These are phyloP conservation scores for Tupaia chinensis DNA, from an alignment of 2,113 vertebrate genomes.

Conservation along the genomic window DNA sequence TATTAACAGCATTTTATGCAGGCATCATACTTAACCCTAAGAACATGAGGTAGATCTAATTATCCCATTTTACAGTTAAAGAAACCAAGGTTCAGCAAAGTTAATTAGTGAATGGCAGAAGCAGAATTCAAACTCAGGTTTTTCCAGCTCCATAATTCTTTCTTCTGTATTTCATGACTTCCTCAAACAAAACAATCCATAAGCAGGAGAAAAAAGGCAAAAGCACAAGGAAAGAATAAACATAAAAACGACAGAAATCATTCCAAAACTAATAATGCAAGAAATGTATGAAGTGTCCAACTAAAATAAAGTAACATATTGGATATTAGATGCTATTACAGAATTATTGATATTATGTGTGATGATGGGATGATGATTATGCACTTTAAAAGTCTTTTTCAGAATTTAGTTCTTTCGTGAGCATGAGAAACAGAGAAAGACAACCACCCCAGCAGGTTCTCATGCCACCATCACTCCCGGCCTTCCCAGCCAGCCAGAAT, in stretches of 20 bases:
- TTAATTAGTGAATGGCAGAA: constrained; percentile 64
- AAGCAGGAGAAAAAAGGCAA: constrained; percentile 28
- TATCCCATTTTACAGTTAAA: constrained; percentile 57
- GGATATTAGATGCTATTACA: constrained; percentile 45
- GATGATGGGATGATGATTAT: neutral
- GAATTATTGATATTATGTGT: constrained; percentile 41
- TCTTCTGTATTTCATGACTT: constrained; percentile 56
- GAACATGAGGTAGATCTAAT: constrained; percentile 50
- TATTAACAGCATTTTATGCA: constrained; percentile 34
- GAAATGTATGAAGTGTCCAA: constrained; percentile 26
- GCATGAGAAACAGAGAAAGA: no score
- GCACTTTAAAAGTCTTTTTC: neutral
- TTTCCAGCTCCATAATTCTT: constrained; percentile 64
- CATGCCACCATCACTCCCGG: no score
- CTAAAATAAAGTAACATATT: constrained; percentile 47
- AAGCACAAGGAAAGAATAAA: constrained; percentile 31
- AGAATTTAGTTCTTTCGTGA: no score
- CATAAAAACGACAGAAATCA: constrained; percentile 13
- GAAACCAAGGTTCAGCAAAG: constrained; percentile 67
- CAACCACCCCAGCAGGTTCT: no score
- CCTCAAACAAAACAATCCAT: constrained; percentile 67
- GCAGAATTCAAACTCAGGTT: constrained; percentile 60
- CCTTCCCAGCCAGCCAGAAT: no score
- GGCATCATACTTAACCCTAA: constrained; percentile 53
- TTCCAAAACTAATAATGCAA: constrained; percentile 57